phyloP scores from a whole-genome alignment of 2,113 vertebrate genomes.

The Corydoras sp. region DNA sequence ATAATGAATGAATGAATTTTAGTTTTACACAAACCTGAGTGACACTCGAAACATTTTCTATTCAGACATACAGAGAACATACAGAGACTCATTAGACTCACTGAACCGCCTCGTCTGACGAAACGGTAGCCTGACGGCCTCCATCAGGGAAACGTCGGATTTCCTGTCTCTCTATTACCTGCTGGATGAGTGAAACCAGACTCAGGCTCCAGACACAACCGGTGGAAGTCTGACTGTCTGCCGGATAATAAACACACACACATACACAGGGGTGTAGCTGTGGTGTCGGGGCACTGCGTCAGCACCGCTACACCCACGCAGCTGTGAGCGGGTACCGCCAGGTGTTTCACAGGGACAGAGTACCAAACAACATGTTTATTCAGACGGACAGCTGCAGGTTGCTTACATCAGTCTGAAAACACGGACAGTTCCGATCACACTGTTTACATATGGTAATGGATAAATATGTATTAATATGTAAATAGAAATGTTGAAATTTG shows the following conservation, averaged over 20 bases:
- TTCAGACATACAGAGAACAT: no score
- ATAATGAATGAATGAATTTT: no score
- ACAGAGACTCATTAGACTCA: no score
- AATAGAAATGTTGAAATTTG: no score
- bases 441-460: no score
- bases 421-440: no score
- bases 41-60: no score
- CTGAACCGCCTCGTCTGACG: no score
- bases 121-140: no score
- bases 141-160: neutral
- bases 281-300: conserved; percentile 3
- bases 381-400: no score
- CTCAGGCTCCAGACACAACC: conserved; percentile 65
- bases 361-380: conserved; percentile 14
- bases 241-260: conserved; percentile 63
- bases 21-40: no score
- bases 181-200: conserved; percentile 62
- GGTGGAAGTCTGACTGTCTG: conserved; percentile 70
- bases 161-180: conserved; percentile 39
- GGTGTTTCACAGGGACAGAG: conserved; percentile 19
- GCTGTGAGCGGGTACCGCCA: conserved; percentile 24
- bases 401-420: neutral
- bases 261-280: conserved; percentile 36
- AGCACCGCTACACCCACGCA: conserved; percentile 17
- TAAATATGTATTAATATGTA: no score